These are phyloP conservation scores for Scaptomyza parva DNA, from an alignment of 2,888 invertebrate genomes.

Conservation along the genomic window DNA sequence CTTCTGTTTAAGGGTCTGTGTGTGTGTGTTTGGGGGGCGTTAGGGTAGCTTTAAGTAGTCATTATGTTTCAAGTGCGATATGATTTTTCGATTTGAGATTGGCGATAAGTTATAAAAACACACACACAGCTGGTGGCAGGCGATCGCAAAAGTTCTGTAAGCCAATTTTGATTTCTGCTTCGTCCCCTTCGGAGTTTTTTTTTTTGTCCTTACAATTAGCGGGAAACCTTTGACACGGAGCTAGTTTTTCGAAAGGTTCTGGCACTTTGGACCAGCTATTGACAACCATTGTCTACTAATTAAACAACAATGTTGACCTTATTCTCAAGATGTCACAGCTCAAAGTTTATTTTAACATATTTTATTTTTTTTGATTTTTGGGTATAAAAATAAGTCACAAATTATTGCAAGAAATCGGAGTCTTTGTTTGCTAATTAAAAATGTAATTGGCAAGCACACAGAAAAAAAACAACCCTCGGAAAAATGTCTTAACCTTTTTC, in stretches of 20 bases:
- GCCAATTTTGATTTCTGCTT: conserved; percentile 18
- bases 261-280: conserved; percentile 50
- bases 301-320: conserved; percentile 78
- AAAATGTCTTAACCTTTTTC: conserved; percentile 36
- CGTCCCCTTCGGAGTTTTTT: conserved; percentile 10
- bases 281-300: conserved; percentile 76
- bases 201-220: conserved; percentile 48
- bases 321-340: conserved; percentile 62
- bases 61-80: conserved; percentile 72
- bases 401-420: conserved; percentile 35
- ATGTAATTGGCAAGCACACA: conserved; percentile 35
- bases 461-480: conserved; percentile 37
- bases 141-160: conserved; percentile 29
- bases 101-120: conserved; percentile 8
- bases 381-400: conserved; percentile 36
- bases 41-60: conserved; percentile 74
- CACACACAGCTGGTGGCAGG: conserved; percentile 68
- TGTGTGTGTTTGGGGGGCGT: conserved; percentile 11
- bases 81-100: conserved; percentile 58
- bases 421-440: conserved; percentile 74
- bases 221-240: conserved; percentile 55
- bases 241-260: conserved; percentile 14
- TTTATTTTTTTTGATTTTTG: conserved; percentile 38
- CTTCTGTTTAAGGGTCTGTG: conserved; percentile 21
- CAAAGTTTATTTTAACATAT: conserved; percentile 47